Base-by-base conservation (phyloP, 2,797 vertebrate genomes). In the Galaxias olidus region DNA sequence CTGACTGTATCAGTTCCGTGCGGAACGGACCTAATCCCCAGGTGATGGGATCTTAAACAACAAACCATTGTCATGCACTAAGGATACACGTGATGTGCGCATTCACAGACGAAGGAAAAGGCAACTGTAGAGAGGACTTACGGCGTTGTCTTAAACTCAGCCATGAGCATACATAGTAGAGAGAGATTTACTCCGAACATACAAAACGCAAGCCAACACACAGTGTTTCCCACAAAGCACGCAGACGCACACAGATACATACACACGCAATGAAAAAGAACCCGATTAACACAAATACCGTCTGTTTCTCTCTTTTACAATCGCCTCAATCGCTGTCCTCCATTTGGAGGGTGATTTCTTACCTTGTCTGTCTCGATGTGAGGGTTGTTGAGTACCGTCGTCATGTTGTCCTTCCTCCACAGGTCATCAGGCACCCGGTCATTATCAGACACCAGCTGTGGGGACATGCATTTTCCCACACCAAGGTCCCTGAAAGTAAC, bases 281-380 rank as follows among this genome's bases (percentile, higher is more conserved):
- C 30, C 30, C 3, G 30, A 3, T 30, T 30, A 30, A 30, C 30
- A 2, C 30, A 2, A 30, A 30, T 6, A 30, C 30, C 30, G 3
- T 3, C 30, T 30, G 3, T 30, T 3, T 30, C 30, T 30, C 30
- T 30, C 48, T 0, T 15, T n/a, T 42, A 19, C 30, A 9, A 30
- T 30, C 30, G 2, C 30, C 30, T 30, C 30, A 30, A 30, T 6
- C 30, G 2, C 30, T 30, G 30, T 30, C 30, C 9, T 67, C 44
- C 61, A n/a, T 46, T 74, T 74, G 4, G 5, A 40, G 14, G 18
- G 20, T 8, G n/a, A n/a, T n/a, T 15, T 59, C 54, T 80, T 92
- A 98, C 97, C 96, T 95, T 92, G 77, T 93, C 91, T 0, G 76
- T 87, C 74, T 94, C 91, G 0, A 91, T 88, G 75, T 88, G 89